Evolutionary conservation across 2,888 invertebrate species (phyloP).

Genomic region (Limnephilus rhombicus): DNA sequence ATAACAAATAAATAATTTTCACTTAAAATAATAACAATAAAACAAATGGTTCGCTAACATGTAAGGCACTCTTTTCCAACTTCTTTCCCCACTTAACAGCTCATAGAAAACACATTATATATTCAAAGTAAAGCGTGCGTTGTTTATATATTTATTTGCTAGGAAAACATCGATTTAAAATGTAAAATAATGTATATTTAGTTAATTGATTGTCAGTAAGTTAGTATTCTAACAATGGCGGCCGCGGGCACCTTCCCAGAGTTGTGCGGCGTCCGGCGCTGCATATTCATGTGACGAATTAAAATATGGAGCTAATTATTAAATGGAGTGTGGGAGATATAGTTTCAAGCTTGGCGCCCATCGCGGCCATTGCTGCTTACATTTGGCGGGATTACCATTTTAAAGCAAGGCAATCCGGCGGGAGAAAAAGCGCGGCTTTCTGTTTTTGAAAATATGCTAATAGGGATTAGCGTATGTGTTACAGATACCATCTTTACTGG

Average conservation of each 20-base stretch:
- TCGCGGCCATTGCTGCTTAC: conserved; percentile 53
- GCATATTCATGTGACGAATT: conserved; percentile 46
- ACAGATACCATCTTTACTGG: conserved; percentile 7
- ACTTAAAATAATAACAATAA: not conserved
- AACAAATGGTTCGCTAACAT: not conserved
- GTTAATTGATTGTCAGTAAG: not conserved
- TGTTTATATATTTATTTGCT: not conserved
- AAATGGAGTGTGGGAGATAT: conserved; percentile 61
- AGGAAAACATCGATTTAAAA: not conserved
- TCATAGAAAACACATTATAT: not conserved
- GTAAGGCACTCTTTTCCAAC: not conserved
- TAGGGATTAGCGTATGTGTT: conserved; percentile 22
- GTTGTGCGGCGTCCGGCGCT: not conserved
- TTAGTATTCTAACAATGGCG: not conserved
- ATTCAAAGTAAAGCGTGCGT: not conserved
- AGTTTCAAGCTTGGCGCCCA: conserved; percentile 51
- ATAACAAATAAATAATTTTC: too few species aligned
- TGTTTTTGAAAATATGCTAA: conserved; percentile 49
- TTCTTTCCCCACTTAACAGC: not conserved
- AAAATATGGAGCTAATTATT: conserved; percentile 60
- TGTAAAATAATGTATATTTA: not conserved
- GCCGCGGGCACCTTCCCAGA: not conserved
- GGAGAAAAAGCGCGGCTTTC: conserved; percentile 42
- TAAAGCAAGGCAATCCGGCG: conserved; percentile 18
- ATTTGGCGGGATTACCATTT: conserved; percentile 53